phyloP scores from a whole-genome alignment of 2,888 invertebrate genomes.

The Tanytarsus gracilentus region DNA sequence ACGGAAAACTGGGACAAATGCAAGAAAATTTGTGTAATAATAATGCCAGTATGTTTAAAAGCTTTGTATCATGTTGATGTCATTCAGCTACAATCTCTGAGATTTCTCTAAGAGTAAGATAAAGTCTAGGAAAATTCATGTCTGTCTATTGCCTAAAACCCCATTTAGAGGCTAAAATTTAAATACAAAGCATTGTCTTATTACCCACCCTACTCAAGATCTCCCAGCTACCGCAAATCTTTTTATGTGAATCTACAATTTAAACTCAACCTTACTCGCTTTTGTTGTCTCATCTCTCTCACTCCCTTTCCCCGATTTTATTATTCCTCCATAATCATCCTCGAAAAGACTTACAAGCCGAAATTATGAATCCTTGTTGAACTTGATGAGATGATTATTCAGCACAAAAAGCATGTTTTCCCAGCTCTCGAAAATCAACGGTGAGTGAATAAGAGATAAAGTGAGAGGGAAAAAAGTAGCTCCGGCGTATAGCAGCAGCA shows the following conservation, averaged over 20 bases:
- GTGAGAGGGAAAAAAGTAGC: background rate
- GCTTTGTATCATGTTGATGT: no score
- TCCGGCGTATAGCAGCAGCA: no score
- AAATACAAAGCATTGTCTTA: background rate
- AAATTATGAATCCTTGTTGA: constrained; percentile 21
- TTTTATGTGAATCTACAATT: no score
- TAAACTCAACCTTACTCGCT: background rate
- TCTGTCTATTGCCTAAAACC: background rate
- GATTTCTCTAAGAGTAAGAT: no score
- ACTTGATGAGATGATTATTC: constrained; percentile 22
- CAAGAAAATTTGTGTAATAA: no score
- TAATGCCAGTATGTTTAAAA: no score
- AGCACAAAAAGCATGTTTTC: constrained; percentile 13
- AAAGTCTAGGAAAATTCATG: no score
- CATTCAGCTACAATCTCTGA: no score
- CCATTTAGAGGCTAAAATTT: background rate
- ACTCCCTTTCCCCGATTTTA: background rate
- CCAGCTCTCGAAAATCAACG: background rate
- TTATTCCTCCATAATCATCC: background rate
- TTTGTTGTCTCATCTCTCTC: background rate
- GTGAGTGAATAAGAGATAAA: background rate
- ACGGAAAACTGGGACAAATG: no score
- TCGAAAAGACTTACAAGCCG: constrained; percentile 8
- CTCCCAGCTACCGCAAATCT: no score
- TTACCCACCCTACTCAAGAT: no score